Percentiles rank a stretch among this genome's conserved stretches.
phyloP scores from a whole-genome alignment of 2,113 vertebrate genomes.

The Lepisosteus oculatus region DNA sequence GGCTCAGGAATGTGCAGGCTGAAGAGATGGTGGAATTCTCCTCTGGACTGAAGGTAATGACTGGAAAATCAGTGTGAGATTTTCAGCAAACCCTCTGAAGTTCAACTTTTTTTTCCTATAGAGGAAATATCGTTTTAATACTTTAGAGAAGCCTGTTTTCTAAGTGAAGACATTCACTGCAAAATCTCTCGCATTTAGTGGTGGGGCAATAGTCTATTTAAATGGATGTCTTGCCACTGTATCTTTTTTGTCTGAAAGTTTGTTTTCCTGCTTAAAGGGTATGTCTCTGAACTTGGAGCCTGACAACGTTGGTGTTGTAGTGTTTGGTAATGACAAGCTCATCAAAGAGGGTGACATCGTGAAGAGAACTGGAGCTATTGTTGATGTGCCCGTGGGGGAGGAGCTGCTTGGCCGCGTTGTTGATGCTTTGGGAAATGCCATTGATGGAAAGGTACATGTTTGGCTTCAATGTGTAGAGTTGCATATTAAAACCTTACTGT shows the following conservation, averaged over 20 bases:
- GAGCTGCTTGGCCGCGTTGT: conserved; percentile 95
- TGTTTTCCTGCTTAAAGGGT: conserved; percentile 62
- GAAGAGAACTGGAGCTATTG: conserved; percentile 95
- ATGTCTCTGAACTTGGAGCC: conserved; percentile 99
- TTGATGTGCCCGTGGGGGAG: conserved; percentile 91
- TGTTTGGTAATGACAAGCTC: conserved; percentile 96
- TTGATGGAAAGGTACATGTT: conserved; percentile 87
- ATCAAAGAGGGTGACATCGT: conserved; percentile 97
- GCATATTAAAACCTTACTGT: no score
- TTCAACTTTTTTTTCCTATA: no score
- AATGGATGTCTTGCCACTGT: no score
- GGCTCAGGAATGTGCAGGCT: conserved; percentile 93
- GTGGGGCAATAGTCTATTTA: no score
- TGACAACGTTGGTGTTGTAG: conserved; percentile 98
- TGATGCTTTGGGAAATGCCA: conserved; percentile 91
- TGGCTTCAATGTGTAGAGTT: no score
- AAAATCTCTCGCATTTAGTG: no score
- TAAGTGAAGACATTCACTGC: no score
- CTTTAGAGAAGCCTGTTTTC: no score
- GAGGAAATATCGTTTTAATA: no score
- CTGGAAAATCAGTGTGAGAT: no score
- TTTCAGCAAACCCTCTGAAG: no score
- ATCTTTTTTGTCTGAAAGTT: no score
- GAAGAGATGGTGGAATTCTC: conserved; percentile 99
- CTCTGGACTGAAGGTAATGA: conserved; percentile 86